These are phyloP conservation scores for Aythya baeri DNA, from an alignment of 2,113 vertebrate species.

Conservation along the genomic window DNA sequence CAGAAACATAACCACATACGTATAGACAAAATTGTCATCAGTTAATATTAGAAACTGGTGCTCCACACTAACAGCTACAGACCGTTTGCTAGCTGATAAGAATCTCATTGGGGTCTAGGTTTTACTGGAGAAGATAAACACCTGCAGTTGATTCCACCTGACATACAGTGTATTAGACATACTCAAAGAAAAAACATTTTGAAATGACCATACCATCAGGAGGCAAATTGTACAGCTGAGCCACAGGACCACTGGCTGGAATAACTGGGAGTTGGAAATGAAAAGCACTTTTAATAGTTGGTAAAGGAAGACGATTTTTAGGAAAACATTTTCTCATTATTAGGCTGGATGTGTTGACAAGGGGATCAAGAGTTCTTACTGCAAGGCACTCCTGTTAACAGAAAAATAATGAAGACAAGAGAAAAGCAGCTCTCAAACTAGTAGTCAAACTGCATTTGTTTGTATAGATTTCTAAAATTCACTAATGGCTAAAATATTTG, in stretches of 20 bases:
- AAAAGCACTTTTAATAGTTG: conserved; percentile 94
- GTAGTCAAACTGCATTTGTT: not conserved
- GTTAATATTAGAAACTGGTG: not conserved
- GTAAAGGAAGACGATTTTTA: conserved; percentile 96
- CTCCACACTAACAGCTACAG: not conserved
- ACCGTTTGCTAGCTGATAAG: not conserved
- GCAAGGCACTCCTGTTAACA: conserved; percentile 91
- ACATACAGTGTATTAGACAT: not conserved
- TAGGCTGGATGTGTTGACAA: conserved; percentile 94
- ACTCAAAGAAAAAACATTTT: not conserved
- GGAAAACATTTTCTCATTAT: conserved; percentile 99
- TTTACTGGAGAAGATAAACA: not conserved
- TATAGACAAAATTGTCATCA: not conserved
- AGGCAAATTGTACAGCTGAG: conserved; percentile 89
- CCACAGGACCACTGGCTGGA: conserved; percentile 88
- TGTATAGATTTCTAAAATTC: not conserved
- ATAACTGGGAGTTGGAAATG: conserved; percentile 88
- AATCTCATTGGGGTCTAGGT: not conserved
- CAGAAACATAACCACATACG: not conserved
- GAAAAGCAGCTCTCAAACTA: not conserved
- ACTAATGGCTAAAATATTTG: not conserved
- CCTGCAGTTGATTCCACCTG: not conserved
- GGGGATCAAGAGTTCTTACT: conserved; percentile 92
- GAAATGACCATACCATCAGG: conserved; percentile 84
- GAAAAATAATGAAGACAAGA: not conserved